Conservation (phyloP, 2,888 invertebrate genomes). For the Choreutis nemorana region DNA sequence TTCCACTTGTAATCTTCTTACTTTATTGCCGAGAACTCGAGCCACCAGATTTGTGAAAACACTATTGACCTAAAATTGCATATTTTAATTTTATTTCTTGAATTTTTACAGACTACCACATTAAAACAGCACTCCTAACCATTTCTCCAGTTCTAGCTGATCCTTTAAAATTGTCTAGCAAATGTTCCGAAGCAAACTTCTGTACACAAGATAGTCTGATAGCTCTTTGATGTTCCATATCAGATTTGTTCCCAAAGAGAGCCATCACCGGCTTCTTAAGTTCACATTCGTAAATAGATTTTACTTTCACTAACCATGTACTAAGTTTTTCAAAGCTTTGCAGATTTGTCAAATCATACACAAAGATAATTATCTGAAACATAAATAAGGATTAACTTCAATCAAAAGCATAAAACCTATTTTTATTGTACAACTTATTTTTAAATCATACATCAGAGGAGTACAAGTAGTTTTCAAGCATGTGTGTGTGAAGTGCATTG, state of each 20-base stretch:
- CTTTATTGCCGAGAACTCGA: constrained; percentile 28
- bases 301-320: constrained; percentile 72
- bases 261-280: constrained; percentile 64
- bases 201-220: constrained; percentile 71
- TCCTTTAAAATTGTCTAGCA: constrained; percentile 68
- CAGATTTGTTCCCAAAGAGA: constrained; percentile 76
- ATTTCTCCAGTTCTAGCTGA: constrained; percentile 79
- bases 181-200: constrained; percentile 70
- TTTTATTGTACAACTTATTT: constrained; percentile 3
- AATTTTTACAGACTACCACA: constrained; percentile 1
- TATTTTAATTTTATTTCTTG: neutral
- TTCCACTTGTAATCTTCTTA: constrained; percentile 11
- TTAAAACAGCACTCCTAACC: constrained; percentile 38
- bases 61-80: constrained; percentile 63
- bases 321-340: constrained; percentile 80
- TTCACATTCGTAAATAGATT: constrained; percentile 41
- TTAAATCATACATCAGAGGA: constrained; percentile 73
- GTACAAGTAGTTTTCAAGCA: constrained; percentile 80
- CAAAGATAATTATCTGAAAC: constrained; percentile 76
- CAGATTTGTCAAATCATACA: constrained; percentile 84
- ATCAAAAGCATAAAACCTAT: constrained; percentile 1
- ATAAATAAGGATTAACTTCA: neutral
- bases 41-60: constrained; percentile 73
- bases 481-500: constrained; percentile 74
- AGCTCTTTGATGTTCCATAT: constrained; percentile 76